Percentiles rank a stretch among this genome's conserved stretches.
Conservation (phyloP, 1,140 invertebrate genomes). For the Eulimnadia texana region DNA sequence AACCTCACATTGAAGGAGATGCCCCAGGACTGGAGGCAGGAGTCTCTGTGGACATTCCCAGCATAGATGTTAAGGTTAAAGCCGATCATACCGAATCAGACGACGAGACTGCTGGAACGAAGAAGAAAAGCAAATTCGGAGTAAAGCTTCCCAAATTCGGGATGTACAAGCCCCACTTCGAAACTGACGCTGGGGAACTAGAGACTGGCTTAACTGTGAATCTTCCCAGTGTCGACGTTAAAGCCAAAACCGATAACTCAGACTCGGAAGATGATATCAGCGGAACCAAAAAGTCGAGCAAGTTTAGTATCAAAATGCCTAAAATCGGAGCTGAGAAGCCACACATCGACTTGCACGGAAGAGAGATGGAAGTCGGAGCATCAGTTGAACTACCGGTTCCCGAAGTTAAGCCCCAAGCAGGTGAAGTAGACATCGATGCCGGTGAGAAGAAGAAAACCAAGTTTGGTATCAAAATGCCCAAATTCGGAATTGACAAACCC, state of each 20-base stretch:
- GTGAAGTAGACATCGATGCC: background rate
- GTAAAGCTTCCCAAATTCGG: constrained; percentile 8
- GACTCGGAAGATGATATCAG: background rate
- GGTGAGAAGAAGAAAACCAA: constrained; percentile 6
- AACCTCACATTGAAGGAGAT: background rate
- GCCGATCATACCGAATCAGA: background rate
- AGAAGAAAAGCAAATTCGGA: constrained; percentile 9
- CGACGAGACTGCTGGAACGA: background rate
- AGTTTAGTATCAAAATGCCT: constrained; percentile 1
- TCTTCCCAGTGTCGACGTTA: constrained; percentile 5
- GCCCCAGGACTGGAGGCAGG: background rate
- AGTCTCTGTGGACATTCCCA: background rate
- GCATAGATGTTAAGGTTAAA: background rate
- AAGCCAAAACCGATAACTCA: background rate
- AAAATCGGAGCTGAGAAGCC: constrained; percentile 1
- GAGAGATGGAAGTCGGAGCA: background rate
- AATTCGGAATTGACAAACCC: constrained; percentile 6
- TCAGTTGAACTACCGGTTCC: background rate
- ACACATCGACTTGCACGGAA: background rate
- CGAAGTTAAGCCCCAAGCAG: background rate
- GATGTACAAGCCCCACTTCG: background rate
- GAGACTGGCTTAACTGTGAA: background rate
- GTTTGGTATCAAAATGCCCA: constrained; percentile 11
- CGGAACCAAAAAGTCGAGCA: background rate
- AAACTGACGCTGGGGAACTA: background rate